Base-by-base conservation (phyloP, 2,797 vertebrate species). In the Chromobotia macracanthus region DNA sequence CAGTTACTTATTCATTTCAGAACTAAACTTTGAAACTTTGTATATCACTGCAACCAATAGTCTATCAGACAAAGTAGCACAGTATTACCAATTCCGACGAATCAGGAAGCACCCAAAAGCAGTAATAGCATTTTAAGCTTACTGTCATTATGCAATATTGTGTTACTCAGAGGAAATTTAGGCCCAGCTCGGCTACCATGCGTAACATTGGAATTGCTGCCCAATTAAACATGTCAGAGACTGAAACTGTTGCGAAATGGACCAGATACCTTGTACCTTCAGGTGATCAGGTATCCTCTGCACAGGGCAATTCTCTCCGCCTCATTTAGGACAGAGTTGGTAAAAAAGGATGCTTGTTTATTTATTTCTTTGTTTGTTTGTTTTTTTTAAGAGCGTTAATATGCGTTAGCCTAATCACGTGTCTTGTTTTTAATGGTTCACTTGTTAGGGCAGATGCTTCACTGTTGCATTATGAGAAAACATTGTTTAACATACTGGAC, bases 141-240 rank as follows among this genome's bases (percentile, higher is more conserved):
- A 15, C 2, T 68, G 64, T 56, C 31, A n/a, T 44, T 46, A 56
- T 76, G 74, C 51, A 10, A 28, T 56, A 25, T 64, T 44, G 21
- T 28, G 21, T 76, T 56, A 46, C 15, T 41, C 19, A 13, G n/a
- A 2, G n/a, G 48, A 41, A 41, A 75, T 55, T 25, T 3, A 1
- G 48, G 50, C 25, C 10, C 28, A 16, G 11, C 61, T 25, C 51
- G 16, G 48, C 61, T 55, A 41, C 16, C 19, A 44, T 55, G 35
- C 23, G 16, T 67, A 46, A 68, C 38, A 31, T 58, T 58, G 11
- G 16, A 25, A 31, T 31, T 68, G 21, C 38, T 58, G 38, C 64
- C 38, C 51, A 76, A 68, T 76, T 76, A 58, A 58, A 58, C 74
- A 68, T 12, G 1, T 12, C 23, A 58, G 21, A 31, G 58, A 28